Conservation (phyloP, 2,797 vertebrate species). For the Phrynocephalus guinanensis region DNA sequence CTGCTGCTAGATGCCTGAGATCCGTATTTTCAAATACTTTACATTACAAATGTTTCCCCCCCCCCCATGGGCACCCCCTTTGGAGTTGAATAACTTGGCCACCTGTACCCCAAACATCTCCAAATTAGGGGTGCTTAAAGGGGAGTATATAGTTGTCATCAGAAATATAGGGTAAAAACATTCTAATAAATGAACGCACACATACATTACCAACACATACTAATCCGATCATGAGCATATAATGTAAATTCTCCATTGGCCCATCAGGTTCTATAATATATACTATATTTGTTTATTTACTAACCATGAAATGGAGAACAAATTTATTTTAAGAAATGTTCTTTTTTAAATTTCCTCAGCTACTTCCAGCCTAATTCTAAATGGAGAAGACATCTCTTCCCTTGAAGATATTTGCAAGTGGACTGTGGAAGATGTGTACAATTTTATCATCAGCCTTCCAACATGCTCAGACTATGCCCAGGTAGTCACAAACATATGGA, state of each 20-base stretch:
- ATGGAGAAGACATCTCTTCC: constrained; percentile 82
- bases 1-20: too few relatives aligned
- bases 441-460: constrained; percentile 88
- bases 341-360: constrained; percentile 72
- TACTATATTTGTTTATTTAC: constrained; percentile 1
- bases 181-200: neutral
- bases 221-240: neutral
- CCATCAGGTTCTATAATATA: neutral
- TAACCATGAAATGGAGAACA: constrained; percentile 6
- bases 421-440: constrained; percentile 90
- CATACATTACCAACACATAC: neutral
- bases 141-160: too few relatives aligned
- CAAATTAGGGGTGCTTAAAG: too few relatives aligned
- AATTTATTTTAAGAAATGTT: constrained; percentile 29
- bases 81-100: too few relatives aligned
- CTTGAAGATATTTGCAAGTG: constrained; percentile 91
- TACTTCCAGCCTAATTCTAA: constrained; percentile 82
- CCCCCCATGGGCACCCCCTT: too few relatives aligned
- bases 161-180: too few relatives aligned
- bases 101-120: too few relatives aligned
- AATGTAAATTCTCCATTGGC: neutral
- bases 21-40: too few relatives aligned
- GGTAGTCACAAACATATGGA: constrained; percentile 73
- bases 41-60: too few relatives aligned
- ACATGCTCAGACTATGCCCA: constrained; percentile 94